phyloP scores from a whole-genome alignment of 2,888 invertebrate genomes.

The Molorchus minor region DNA sequence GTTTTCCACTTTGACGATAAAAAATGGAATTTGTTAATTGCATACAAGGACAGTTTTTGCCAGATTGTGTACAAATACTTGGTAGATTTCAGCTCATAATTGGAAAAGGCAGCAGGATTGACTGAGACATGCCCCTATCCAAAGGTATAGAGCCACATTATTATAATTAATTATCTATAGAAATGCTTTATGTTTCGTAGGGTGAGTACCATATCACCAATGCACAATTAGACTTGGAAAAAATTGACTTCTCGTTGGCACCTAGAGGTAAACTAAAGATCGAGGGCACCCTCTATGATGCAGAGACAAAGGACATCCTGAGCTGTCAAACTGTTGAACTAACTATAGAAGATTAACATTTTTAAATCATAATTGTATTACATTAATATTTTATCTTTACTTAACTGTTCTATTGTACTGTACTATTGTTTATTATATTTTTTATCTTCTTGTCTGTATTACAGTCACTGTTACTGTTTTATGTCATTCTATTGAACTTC shows the following conservation, averaged over 20 bases:
- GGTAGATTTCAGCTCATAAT: conserved; percentile 43
- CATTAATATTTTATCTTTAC: too few relatives aligned
- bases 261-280: conserved; percentile 41
- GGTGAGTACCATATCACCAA: conserved; percentile 45
- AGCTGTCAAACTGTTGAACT: conserved; percentile 39
- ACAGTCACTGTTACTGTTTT: too few relatives aligned
- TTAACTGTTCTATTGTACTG: too few relatives aligned
- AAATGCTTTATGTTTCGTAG: conserved; percentile 31
- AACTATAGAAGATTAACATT: too few relatives aligned
- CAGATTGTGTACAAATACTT: conserved; percentile 36
- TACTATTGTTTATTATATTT: too few relatives aligned
- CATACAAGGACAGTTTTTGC: conserved; percentile 39
- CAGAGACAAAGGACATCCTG: conserved; percentile 36
- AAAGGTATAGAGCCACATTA: too few relatives aligned
- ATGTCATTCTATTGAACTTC: too few relatives aligned
- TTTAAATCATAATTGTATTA: too few relatives aligned
- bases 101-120: conserved; percentile 45
- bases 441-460: too few relatives aligned
- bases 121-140: conserved; percentile 41
- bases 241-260: conserved; percentile 40
- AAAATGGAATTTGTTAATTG: conserved; percentile 38
- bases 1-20: conserved; percentile 38
- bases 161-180: too few relatives aligned
- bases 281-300: conserved; percentile 31
- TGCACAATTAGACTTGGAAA: conserved; percentile 40